A percentile compares a stretch with the other conserved stretches of the same genome.
phyloP scores from a whole-genome alignment of 2,113 vertebrate species.

The Mus musculus region GRCm39 chr4:149459001-149459500 shows the following conservation, averaged over 20 bases:
- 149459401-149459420: neutral
- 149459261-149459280: rapidly evolving
- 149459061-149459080: neutral
- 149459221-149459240: neutral
- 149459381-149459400: neutral
- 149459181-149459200: conserved; percentile 21
- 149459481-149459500: neutral
- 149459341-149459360: neutral
- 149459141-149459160: neutral
- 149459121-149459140: neutral
- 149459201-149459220: neutral
- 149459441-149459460: neutral
- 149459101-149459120: neutral
- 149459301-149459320: rapidly evolving
- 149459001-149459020: too few relatives aligned
- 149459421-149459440: neutral
- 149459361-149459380: neutral
- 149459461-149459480: neutral
- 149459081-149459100: neutral
- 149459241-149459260: neutral
- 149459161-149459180: neutral
- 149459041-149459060: neutral
- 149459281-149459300: too few relatives aligned
- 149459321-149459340: rapidly evolving
- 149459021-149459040: neutral